phyloP scores from a whole-genome alignment of 2,797 vertebrate genomes.

The Lagorchestes hirsutus region DNA sequence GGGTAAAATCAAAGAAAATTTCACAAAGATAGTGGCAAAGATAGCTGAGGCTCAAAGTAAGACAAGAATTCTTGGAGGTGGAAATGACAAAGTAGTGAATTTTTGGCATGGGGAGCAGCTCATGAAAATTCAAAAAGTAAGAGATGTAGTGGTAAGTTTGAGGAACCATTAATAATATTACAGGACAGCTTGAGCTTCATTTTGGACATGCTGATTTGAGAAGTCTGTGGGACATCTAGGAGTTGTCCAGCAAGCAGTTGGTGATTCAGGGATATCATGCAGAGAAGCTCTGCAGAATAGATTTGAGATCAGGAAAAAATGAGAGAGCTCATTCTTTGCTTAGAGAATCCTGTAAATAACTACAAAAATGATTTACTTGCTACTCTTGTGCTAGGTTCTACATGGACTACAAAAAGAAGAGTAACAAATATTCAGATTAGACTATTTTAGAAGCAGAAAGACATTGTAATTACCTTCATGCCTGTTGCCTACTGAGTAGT shows the following conservation, averaged over 20 bases:
- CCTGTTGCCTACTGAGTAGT: too few relatives aligned
- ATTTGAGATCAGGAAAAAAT: neutral
- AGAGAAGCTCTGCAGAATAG: neutral
- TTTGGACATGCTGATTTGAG: neutral
- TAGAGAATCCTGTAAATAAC: neutral
- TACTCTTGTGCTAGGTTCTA: too few relatives aligned
- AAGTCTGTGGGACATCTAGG: neutral
- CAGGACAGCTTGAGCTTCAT: neutral
- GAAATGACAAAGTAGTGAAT: neutral
- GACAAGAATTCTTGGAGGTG: neutral
- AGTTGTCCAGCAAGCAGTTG: neutral
- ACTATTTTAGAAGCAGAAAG: too few relatives aligned
- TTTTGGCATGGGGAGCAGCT: neutral
- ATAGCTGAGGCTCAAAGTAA: neutral
- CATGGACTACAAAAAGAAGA: too few relatives aligned
- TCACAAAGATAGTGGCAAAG: neutral
- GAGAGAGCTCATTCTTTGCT: neutral
- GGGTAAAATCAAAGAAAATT: neutral
- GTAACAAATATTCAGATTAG: too few relatives aligned
- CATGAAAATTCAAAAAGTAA: neutral
- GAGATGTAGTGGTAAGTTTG: neutral
- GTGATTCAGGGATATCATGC: neutral
- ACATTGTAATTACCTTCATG: too few relatives aligned
- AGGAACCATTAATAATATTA: neutral
- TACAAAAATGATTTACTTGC: neutral